These are phyloP conservation scores for Alca torda DNA, from an alignment of 2,797 vertebrate species.

Conservation along the genomic window DNA sequence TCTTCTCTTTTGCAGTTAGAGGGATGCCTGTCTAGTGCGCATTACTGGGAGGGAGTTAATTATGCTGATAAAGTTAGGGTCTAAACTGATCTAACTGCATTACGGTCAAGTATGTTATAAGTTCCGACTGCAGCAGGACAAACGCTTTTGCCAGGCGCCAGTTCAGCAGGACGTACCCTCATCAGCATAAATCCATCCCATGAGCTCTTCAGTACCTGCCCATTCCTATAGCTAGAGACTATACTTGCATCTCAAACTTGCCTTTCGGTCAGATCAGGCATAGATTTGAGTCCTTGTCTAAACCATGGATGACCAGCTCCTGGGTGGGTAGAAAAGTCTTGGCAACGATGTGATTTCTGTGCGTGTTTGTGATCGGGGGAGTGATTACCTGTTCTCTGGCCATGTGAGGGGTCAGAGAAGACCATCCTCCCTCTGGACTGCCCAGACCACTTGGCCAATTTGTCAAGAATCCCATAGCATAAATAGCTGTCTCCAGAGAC, in stretches of 20 bases:
- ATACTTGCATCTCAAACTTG: not conserved
- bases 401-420: constrained; percentile 48
- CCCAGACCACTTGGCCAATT: constrained; percentile 62
- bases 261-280: not conserved
- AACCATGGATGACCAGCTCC: not conserved
- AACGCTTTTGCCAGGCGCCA: not conserved
- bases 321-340: not conserved
- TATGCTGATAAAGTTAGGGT: not conserved
- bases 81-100: not conserved
- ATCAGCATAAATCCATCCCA: not conserved
- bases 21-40: not conserved
- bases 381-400: constrained; percentile 48
- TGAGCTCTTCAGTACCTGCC: not conserved
- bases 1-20: not conserved
- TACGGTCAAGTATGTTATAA: not conserved
- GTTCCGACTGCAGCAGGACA: not conserved
- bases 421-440: constrained; percentile 44
- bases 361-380: not conserved
- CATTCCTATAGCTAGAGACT: not conserved
- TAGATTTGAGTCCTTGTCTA: not conserved
- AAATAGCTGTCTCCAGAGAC: constrained; percentile 75
- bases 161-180: not conserved
- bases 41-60: not conserved
- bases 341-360: not conserved
- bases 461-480: constrained; percentile 75